Conservation (phyloP, 2,888 invertebrate species). For the Tiphia femorata region DNA sequence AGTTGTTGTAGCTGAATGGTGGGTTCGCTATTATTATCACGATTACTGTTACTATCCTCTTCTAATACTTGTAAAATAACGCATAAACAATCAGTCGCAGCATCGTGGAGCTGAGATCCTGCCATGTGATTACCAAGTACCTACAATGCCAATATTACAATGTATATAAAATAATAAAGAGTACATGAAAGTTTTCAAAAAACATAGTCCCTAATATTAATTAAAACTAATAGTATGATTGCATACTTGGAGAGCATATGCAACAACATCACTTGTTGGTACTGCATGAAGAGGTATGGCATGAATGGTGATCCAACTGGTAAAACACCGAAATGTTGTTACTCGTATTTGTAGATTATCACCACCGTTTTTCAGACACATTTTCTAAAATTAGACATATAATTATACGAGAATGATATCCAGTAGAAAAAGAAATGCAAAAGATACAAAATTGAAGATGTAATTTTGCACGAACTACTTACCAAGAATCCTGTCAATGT, state of each 20-base stretch:
- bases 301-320: conserved; percentile 90
- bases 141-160: conserved; percentile 34
- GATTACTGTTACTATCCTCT: conserved; percentile 66
- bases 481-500: conserved; percentile 84
- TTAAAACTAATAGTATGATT: background rate
- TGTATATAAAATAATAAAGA: background rate
- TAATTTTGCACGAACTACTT: conserved; percentile 25
- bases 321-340: conserved; percentile 87
- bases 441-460: background rate
- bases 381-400: conserved; percentile 70
- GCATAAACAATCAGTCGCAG: conserved; percentile 92
- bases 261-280: conserved; percentile 80
- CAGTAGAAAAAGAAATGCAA: background rate
- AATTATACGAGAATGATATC: conserved; percentile 6
- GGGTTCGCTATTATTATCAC: conserved; percentile 72
- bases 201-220: background rate
- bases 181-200: background rate
- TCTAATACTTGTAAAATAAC: conserved; percentile 87
- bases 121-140: conserved; percentile 76
- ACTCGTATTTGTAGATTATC: conserved; percentile 78
- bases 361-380: conserved; percentile 77
- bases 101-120: conserved; percentile 82
- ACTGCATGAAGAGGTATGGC: conserved; percentile 83
- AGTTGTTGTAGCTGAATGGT: conserved; percentile 77
- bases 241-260: conserved; percentile 77